Conservation (phyloP, 2,888 invertebrate genomes). For the Cryptocephalus primarius region DNA sequence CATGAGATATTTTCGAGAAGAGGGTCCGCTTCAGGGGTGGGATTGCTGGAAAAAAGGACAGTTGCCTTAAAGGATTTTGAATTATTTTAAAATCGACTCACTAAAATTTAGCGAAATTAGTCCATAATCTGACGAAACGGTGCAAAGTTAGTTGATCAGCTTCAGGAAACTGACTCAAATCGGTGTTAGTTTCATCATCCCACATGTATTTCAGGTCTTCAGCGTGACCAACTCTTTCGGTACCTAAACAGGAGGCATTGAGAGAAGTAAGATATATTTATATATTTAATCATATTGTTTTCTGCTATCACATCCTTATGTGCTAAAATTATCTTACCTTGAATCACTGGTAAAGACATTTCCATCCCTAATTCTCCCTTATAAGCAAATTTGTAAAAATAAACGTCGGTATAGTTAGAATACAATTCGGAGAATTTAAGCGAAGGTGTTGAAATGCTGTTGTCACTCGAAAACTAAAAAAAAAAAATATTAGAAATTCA, state of each 20-base stretch:
- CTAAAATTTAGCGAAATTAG: conserved; percentile 12
- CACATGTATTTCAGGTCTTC: conserved; percentile 10
- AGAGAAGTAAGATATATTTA: neutral
- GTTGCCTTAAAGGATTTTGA: neutral
- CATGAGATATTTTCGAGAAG: conserved; percentile 5
- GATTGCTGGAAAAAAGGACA: conserved; percentile 7
- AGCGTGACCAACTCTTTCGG: conserved; percentile 5
- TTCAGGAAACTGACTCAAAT: conserved; percentile 4
- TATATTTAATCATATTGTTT: neutral
- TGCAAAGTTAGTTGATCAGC: conserved; percentile 4
- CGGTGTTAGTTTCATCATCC: conserved; percentile 3
- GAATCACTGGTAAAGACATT: neutral
- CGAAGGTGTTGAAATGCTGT: conserved; percentile 2
- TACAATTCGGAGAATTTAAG: conserved; percentile 5
- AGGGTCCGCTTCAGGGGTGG: conserved; percentile 11
- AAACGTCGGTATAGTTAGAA: conserved; percentile 3
- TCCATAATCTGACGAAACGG: conserved; percentile 9
- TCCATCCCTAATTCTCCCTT: conserved; percentile 4
- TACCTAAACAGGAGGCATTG: conserved; percentile 1
- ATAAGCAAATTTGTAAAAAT: conserved; percentile 8
- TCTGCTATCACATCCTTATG: no score
- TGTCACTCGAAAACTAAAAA: neutral
- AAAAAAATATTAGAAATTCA: neutral
- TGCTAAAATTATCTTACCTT: neutral
- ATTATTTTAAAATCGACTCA: conserved; percentile 2